Evolutionary conservation across 2,888 invertebrate genomes (phyloP).

Genomic region (Pristionchus japonicus): DNA sequence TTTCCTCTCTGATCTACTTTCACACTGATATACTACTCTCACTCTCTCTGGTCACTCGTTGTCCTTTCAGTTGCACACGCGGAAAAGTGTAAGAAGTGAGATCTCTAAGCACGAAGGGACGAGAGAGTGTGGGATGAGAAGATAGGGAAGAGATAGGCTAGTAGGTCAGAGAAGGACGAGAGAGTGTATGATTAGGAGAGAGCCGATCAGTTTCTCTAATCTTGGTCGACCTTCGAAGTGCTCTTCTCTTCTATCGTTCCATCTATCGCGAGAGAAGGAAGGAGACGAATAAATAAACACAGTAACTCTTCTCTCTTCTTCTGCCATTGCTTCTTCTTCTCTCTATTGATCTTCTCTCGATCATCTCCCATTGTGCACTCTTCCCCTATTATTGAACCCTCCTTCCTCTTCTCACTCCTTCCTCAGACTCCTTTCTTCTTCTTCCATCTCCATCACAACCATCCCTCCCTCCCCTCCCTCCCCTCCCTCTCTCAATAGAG

Average conservation of each 20-base stretch:
- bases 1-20: background rate
- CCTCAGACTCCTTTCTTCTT: background rate
- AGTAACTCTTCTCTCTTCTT: constrained; percentile 13
- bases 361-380: background rate
- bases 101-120: background rate
- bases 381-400: background rate
- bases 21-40: background rate
- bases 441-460: background rate
- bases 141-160: background rate
- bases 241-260: constrained; percentile 14
- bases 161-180: background rate
- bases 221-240: constrained; percentile 37
- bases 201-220: constrained; percentile 36
- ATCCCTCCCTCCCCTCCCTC: background rate
- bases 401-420: background rate
- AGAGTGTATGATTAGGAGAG: background rate
- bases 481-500: background rate
- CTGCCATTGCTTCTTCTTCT: constrained; percentile 17
- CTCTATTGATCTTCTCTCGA: constrained; percentile 30
- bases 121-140: background rate
- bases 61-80: constrained; percentile 33
- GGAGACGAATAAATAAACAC: background rate
- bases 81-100: constrained; percentile 27
- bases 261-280: constrained; percentile 7
- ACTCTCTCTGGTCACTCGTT: constrained; percentile 12